Base-by-base conservation (phyloP, 2,797 vertebrate species). In the Paguma larvata region DNA sequence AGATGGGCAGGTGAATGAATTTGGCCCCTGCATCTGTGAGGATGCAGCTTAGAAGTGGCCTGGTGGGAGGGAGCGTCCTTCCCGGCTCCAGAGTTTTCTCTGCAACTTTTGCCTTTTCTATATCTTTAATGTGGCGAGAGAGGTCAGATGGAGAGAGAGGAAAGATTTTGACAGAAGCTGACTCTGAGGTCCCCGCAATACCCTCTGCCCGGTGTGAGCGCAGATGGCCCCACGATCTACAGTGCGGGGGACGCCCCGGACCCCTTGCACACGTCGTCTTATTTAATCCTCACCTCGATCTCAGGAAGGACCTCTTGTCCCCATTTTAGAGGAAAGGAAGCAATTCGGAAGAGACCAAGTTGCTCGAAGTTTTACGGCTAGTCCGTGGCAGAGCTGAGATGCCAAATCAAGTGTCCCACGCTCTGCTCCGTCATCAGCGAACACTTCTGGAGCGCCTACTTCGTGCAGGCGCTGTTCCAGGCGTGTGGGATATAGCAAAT, bases 341-440 rank as follows among this genome's bases (percentile, higher is more conserved):
- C 78, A 88, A 65, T 15, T 73, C 79, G 80, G 62, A 90, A 93
- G 63, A 44, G 67, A 32, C 86, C 32, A 32, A 78, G 56, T 89
- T 67, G n/a, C 27, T 68, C 44, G 19, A 6, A 25, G 5, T 46
- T 85, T 51, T 51, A 51, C 12, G 67, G 23, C 34, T 25, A 6
- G 73, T 79, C 21, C 16, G 1, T 1, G 32, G 18, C 56, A 83
- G 32, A 94, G 67, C 46, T 62, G 41, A 77, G 51, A 48, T 62
- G 84, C 51, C 14, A 53, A 34, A n/a, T 32, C 30, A 23, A 38
- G 25, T 11, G 14, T 1, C 19, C 23, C 14, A 0, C 18, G 14
- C 16, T 21, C 23, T 48, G 0, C 21, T 27, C 56, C 19, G 65
- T 41, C 9, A 12, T 63, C 27, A 46, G 25, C 32, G n/a, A 77